phyloP scores from a whole-genome alignment of 2,888 invertebrate genomes.

The Parnassius mnemosyne region DNA sequence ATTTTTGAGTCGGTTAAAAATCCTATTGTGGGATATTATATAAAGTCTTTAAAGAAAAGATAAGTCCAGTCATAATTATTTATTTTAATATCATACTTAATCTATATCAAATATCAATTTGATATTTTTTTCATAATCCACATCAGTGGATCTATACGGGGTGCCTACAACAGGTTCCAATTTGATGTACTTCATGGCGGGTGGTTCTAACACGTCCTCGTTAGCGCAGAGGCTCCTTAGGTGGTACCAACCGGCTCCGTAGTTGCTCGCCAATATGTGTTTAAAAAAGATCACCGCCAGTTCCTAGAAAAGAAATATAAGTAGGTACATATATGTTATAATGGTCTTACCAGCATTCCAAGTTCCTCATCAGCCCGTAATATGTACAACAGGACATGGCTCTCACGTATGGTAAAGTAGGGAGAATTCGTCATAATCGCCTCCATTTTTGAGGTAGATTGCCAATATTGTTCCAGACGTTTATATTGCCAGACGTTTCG shows the following conservation, averaged over 20 bases:
- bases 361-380: too few species aligned
- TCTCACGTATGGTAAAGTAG: too few species aligned
- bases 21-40: too few species aligned
- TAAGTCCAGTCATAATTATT: background rate
- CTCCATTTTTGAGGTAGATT: too few species aligned
- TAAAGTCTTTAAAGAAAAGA: too few species aligned
- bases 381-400: too few species aligned
- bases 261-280: conserved; percentile 68
- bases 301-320: conserved; percentile 49
- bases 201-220: conserved; percentile 40
- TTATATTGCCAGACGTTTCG: too few species aligned
- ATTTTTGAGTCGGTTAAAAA: too few species aligned
- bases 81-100: conserved; percentile 23
- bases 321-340: background rate
- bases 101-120: conserved; percentile 50
- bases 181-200: conserved; percentile 31
- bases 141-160: conserved; percentile 47
- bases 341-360: too few species aligned
- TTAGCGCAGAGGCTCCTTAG: conserved; percentile 55
- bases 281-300: conserved; percentile 78
- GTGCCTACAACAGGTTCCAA: conserved; percentile 50
- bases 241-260: conserved; percentile 58
- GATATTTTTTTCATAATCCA: conserved; percentile 51
- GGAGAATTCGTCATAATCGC: too few species aligned
- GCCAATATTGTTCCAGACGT: too few species aligned